Conservation (phyloP, 2,888 invertebrate genomes). For the Geophilus truncorum region DNA sequence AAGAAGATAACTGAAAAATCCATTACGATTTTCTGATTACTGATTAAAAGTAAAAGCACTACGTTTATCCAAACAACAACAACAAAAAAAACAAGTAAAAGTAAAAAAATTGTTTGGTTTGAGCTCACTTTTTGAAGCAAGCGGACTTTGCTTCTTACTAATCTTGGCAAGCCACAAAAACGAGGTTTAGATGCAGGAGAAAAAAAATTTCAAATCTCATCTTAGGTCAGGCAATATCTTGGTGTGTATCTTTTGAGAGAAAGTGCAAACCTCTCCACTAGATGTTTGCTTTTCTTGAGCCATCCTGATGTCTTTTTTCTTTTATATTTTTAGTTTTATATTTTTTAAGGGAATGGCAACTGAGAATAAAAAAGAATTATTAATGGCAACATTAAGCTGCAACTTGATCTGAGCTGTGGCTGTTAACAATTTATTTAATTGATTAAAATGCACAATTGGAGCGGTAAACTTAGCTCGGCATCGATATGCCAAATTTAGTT, state of each 20-base stretch:
- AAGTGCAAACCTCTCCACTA: neutral
- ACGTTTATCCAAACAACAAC: too few species aligned
- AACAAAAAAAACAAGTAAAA: too few species aligned
- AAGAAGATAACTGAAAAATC: too few species aligned
- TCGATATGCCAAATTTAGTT: too few species aligned
- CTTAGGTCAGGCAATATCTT: neutral
- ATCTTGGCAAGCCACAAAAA: neutral
- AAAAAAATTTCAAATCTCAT: neutral
- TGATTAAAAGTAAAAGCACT: too few species aligned
- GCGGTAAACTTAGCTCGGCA: too few species aligned
- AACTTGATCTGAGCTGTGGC: neutral
- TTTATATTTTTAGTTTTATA: neutral
- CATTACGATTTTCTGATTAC: too few species aligned
- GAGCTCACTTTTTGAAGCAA: too few species aligned
- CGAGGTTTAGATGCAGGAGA: neutral
- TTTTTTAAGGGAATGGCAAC: neutral
- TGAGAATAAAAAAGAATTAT: neutral
- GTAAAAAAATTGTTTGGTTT: too few species aligned
- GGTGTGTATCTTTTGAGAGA: neutral
- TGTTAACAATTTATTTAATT: too few species aligned
- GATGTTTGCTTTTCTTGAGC: neutral
- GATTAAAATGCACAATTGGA: too few species aligned
- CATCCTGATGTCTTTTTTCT: neutral
- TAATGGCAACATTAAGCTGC: neutral
- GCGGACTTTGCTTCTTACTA: neutral